Evolutionary conservation across 2,113 vertebrate species (phyloP), one percentile per base, ranked within the genome.

Genomic region (Pyrgilauda ruficollis): DNA sequence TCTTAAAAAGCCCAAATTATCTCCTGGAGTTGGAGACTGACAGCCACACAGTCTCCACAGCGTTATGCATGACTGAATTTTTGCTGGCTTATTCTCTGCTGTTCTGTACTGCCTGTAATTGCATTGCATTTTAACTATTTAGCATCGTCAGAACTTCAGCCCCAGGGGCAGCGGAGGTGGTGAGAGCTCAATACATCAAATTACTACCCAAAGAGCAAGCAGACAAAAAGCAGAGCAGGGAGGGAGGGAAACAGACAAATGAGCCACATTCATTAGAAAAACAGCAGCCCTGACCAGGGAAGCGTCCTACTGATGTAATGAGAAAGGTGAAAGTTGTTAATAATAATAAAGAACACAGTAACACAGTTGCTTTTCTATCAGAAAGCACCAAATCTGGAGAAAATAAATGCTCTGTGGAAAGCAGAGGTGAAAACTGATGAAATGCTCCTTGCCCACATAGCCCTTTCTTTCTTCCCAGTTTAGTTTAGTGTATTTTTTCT

Each of bases 51-150:
- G 84, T 76, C 89, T 96, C 89, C 11, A 2, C n/a, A 64, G 84
- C 0, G 20, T 72, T 87, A 67, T 15, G 81, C 74, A 73, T 2
- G 19, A 80, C 49, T 93, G 91, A 89, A n/a, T 91, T 93, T 87
- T 68, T 93, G 84, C 91, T 2, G 16, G 28, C 70, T 91, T 94
- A 56, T 79, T 78, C 70, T 95, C 75, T 66, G 24, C 93, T 74
- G 33, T 75, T 95, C 93, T 43, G 35, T 83, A 23, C 62, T 87
- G 84, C 70, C 87, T 87, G 80, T 95, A 96, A 96, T 94, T 91
- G 64, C 91, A 83, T 89, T 87, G 84, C 84, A 83, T 95, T 97
- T 94, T 94, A 96, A 91, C 91, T 96, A 91, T 95, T 96, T 91
- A 89, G 87, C 77, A 27, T 82, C 6, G 1, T 79, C 91, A 89